A percentile compares a stretch with the other conserved stretches of the same genome.
Conservation (phyloP, 2,797 vertebrate genomes). For the Hydrocynus forskahlii region DNA sequence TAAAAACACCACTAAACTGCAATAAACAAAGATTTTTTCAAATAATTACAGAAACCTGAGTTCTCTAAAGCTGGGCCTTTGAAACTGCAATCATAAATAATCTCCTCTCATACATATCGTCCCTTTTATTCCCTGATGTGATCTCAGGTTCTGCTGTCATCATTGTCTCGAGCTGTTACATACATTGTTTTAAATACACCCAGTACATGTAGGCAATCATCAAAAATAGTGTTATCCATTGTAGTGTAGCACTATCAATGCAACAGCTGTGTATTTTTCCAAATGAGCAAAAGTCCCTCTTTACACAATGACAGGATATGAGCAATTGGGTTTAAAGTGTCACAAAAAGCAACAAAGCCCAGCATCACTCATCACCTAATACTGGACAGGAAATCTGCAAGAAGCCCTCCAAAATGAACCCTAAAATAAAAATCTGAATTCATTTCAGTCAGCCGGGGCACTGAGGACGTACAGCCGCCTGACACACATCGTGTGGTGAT, state of each 20-base stretch:
- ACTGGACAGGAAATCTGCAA: constrained; percentile 34
- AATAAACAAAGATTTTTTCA: too few species aligned
- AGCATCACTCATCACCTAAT: constrained; percentile 17
- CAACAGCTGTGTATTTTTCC: not conserved
- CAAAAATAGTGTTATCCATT: not conserved
- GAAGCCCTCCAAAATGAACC: constrained; percentile 4
- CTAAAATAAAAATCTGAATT: constrained; percentile 35
- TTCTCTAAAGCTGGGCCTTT: too few species aligned
- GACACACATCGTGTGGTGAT: not conserved
- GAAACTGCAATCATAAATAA: too few species aligned
- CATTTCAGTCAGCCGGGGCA: not conserved
- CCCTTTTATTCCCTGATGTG: not conserved
- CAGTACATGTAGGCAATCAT: not conserved
- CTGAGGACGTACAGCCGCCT: not conserved
- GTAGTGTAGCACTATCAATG: not conserved
- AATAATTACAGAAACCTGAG: too few species aligned
- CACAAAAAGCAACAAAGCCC: constrained; percentile 13
- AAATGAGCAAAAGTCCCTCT: constrained; percentile 2
- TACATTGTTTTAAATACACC: not conserved
- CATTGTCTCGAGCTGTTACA: not conserved
- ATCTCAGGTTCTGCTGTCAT: not conserved
- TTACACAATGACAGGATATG: constrained; percentile 47
- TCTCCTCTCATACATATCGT: too few species aligned
- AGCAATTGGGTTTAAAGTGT: not conserved
- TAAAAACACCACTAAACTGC: too few species aligned